phyloP scores from a whole-genome alignment of 2,113 vertebrate species.

The Arizona elegans region DNA sequence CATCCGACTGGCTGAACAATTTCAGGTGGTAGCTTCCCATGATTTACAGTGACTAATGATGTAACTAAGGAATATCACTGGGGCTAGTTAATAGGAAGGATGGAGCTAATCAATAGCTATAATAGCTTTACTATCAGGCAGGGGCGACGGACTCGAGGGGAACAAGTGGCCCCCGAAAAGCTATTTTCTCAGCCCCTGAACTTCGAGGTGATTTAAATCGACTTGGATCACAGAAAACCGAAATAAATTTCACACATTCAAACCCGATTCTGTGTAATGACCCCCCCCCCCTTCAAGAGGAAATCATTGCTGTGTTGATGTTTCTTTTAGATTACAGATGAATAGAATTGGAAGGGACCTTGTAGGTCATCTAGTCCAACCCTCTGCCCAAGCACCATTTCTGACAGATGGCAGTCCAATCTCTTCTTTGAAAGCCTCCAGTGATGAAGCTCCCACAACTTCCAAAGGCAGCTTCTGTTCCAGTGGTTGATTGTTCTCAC shows the following conservation, averaged over 20 bases:
- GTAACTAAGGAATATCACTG: constrained; percentile 42
- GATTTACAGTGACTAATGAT: constrained; percentile 44
- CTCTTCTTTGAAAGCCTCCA: too few species aligned
- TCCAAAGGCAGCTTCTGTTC: too few species aligned
- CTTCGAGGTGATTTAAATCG: constrained; percentile 5
- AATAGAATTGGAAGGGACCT: too few species aligned
- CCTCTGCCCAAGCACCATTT: too few species aligned
- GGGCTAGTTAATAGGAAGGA: constrained; percentile 37
- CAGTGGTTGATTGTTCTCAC: too few species aligned
- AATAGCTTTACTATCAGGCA: constrained; percentile 30
- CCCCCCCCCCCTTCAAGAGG: not conserved
- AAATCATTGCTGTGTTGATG: not conserved
- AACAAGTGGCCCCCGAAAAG: constrained; percentile 1
- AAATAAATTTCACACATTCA: not conserved
- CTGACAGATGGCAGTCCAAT: too few species aligned
- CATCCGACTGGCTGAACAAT: constrained; percentile 11
- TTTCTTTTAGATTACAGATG: not conserved
- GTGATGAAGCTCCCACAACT: too few species aligned
- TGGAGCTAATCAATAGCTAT: constrained; percentile 43
- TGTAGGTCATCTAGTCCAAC: too few species aligned
- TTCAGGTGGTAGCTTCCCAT: constrained; percentile 48
- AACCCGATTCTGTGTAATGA: constrained; percentile 3
- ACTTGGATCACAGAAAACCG: constrained; percentile 14
- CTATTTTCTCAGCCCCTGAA: not conserved
- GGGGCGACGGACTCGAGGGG: constrained; percentile 10